Conservation (phyloP, 1,140 invertebrate genomes). For the Papilio aristodemus region DNA sequence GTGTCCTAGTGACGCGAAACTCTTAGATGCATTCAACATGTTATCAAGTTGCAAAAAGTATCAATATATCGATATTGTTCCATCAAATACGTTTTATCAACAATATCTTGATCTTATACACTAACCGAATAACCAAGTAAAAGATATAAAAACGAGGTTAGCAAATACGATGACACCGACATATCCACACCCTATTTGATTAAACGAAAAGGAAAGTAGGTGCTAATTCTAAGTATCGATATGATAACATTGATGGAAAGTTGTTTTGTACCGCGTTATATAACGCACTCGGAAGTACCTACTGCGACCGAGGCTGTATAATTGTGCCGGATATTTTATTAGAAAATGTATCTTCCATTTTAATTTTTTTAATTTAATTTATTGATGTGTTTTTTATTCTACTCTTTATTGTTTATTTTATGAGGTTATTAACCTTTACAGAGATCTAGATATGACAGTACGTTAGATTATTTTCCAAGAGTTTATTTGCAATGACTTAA, state of each 20-base stretch:
- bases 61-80: background rate
- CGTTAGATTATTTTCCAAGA: background rate
- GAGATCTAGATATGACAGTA: background rate
- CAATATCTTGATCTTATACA: conserved; percentile 25
- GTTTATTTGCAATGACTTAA: background rate
- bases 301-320: background rate
- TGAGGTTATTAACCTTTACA: conserved; percentile 1
- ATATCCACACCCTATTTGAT: conserved; percentile 30
- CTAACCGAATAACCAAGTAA: conserved; percentile 32
- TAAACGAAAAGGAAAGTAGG: conserved; percentile 34
- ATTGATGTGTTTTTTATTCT: background rate
- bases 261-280: conserved; percentile 31
- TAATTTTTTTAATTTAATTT: conserved; percentile 6
- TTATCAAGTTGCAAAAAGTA: background rate
- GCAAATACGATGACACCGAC: conserved; percentile 4
- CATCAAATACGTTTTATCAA: conserved; percentile 1
- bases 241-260: conserved; percentile 34
- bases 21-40: too few species aligned
- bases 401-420: background rate
- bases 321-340: conserved; percentile 25
- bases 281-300: conserved; percentile 24
- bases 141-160: conserved; percentile 33
- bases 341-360: conserved; percentile 18
- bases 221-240: conserved; percentile 31
- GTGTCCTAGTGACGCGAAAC: too few species aligned